Evolutionary conservation across 2,797 vertebrate genomes (phyloP).

Genomic region (Enteromius afrohamiltoni): DNA sequence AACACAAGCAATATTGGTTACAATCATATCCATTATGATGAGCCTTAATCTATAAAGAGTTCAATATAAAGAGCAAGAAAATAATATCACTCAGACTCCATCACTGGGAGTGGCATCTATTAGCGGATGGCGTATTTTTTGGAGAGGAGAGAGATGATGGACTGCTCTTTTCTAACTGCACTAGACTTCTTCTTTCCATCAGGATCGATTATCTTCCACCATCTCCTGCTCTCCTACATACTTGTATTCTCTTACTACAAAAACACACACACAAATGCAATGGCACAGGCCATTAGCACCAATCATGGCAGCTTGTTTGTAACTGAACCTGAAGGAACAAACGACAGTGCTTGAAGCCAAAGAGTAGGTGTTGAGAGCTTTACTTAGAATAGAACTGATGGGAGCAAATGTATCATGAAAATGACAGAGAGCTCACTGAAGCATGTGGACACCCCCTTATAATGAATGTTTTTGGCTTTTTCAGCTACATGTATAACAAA

Average conservation of each 20-base stretch:
- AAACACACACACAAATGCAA: constrained; percentile 19
- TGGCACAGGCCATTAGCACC: constrained; percentile 31
- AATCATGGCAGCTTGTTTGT: constrained; percentile 28
- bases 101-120: constrained; percentile 10
- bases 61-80: constrained; percentile 5
- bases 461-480: constrained; percentile 1
- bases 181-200: constrained; percentile 34
- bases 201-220: constrained; percentile 47
- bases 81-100: not conserved
- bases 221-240: constrained; percentile 43
- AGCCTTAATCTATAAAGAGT: constrained; percentile 10
- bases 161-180: constrained; percentile 38
- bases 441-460: constrained; percentile 12
- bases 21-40: constrained; percentile 13
- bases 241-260: constrained; percentile 18
- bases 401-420: constrained; percentile 14
- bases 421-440: not conserved
- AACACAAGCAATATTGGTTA: not conserved
- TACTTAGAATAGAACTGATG: constrained; percentile 22
- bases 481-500: not conserved
- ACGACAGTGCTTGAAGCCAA: constrained; percentile 1
- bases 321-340: constrained; percentile 30
- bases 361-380: constrained; percentile 16
- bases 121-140: not conserved
- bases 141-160: not conserved